Conservation (phyloP, 2,113 vertebrate species). For the Callopanchax toddi region DNA sequence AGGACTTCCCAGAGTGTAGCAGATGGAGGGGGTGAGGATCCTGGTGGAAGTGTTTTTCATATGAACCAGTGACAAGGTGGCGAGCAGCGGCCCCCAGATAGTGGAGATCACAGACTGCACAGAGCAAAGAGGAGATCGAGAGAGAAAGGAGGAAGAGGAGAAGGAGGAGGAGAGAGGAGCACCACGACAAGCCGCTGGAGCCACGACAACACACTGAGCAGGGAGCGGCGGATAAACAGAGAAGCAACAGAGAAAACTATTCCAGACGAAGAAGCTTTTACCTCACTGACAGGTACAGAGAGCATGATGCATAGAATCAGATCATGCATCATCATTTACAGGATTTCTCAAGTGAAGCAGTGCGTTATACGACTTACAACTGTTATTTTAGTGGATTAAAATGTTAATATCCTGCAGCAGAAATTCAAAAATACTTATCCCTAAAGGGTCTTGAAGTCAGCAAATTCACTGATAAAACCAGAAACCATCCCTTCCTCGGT, state of each 20-base stretch:
- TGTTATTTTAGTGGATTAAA: constrained; percentile 1
- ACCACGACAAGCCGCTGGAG: constrained; percentile 21
- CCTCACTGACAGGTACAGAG: constrained; percentile 41
- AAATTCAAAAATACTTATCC: no score
- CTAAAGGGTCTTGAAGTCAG: constrained; percentile 1
- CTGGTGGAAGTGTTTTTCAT: constrained; percentile 66
- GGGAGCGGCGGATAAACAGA: background rate
- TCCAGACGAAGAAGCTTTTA: constrained; percentile 33
- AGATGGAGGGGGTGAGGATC: constrained; percentile 46
- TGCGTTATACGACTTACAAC: background rate
- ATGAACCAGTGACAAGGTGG: constrained; percentile 72
- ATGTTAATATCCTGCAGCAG: background rate
- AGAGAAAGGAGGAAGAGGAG: background rate
- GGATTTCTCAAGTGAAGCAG: background rate
- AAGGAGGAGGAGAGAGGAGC: constrained; percentile 24
- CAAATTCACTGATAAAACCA: constrained; percentile 7
- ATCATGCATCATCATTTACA: background rate
- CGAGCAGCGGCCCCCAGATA: constrained; percentile 51
- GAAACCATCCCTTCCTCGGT: background rate
- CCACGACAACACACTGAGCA: constrained; percentile 23
- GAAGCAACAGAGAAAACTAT: constrained; percentile 12
- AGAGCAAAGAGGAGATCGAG: constrained; percentile 5
- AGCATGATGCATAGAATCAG: background rate
- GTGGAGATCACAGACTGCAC: constrained; percentile 54
- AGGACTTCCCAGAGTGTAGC: constrained; percentile 53